Evolutionary conservation across 2,797 vertebrate genomes (phyloP), one percentile per base, ranked within the genome.

Genomic region (Echeneis naucrates): DNA sequence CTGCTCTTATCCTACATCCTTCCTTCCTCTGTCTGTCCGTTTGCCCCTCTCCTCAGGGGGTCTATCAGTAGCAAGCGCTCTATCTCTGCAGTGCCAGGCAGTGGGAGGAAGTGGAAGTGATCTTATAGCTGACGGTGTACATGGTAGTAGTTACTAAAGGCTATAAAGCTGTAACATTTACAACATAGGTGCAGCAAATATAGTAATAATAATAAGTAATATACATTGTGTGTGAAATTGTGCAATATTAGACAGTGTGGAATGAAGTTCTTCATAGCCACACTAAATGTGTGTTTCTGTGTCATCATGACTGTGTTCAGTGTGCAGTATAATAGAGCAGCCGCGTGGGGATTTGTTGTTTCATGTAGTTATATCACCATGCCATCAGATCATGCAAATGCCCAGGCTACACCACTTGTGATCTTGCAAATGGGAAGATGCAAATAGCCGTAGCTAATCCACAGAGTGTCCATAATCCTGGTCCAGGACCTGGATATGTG

Each of bases 401-500:
- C 80, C 80, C 57, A 55, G 69, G 63, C 58, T 45, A 66, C 57
- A 3, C 48, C 42, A 55, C 55, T 73, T 68, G 68, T 68, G 77
- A 83, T 73, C 74, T 63, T 52, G 45, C 60, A 77, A 81, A 87
- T 86, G 65, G 87, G 72, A 80, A 82, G 37, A 85, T 71, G 75
- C 64, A 85, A 83, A 83, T 72, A 82, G 73, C 77, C 26, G 0
- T 32, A 47, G 78, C 72, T 89, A 87, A 90, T 92, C 83, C 83
- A 72, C 32, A 53, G 33, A 68, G 37, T 51, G 60, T 81, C 68
- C 50, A 56, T 90, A 89, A 92, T 90, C 91, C 73, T 47, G 57
- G 68, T 33, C 72, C 69, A 70, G 19, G 62, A 72, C 48, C 45
- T 64, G 69, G 26, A 69, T 79, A 50, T 80, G 17, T 53, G 21